phyloP scores from a whole-genome alignment of 2,113 vertebrate genomes.

The Ailuropoda melanoleuca region DNA sequence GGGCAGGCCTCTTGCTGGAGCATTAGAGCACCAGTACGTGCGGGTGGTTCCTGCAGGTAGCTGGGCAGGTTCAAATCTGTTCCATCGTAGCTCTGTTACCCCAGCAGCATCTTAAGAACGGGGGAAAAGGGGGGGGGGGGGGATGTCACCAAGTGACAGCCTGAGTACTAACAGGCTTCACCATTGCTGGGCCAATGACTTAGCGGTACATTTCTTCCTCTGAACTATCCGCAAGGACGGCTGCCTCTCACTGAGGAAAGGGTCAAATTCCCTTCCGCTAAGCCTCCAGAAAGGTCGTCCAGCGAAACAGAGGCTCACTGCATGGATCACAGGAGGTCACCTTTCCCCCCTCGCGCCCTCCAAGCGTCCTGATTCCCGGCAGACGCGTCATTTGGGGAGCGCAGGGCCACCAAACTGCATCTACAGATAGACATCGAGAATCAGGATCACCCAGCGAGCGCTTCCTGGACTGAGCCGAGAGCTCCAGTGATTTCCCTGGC shows the following conservation, averaged over 20 bases:
- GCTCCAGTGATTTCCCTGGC: constrained; percentile 69
- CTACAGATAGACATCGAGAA: constrained; percentile 55
- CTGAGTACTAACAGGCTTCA: neutral
- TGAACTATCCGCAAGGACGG: neutral
- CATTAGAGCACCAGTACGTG: neutral
- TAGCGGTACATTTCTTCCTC: neutral
- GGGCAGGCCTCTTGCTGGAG: neutral
- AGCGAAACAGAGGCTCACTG: neutral
- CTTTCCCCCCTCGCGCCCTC: constrained; percentile 16
- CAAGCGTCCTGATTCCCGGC: neutral
- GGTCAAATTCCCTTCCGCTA: neutral
- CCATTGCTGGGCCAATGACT: neutral
- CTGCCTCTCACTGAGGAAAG: neutral
- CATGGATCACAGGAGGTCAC: neutral
- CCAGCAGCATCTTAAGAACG: neutral
- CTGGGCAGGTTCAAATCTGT: neutral
- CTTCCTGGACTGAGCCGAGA: constrained; percentile 42
- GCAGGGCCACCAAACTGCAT: neutral
- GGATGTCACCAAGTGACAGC: neutral
- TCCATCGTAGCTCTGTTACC: neutral
- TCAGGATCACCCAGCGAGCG: constrained; percentile 41
- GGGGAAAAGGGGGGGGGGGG: too few relatives aligned
- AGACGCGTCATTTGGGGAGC: neutral
- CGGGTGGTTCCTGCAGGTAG: neutral
- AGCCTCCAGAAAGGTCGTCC: neutral